phyloP scores from a whole-genome alignment of 2,797 vertebrate genomes.

The Argentina silus region DNA sequence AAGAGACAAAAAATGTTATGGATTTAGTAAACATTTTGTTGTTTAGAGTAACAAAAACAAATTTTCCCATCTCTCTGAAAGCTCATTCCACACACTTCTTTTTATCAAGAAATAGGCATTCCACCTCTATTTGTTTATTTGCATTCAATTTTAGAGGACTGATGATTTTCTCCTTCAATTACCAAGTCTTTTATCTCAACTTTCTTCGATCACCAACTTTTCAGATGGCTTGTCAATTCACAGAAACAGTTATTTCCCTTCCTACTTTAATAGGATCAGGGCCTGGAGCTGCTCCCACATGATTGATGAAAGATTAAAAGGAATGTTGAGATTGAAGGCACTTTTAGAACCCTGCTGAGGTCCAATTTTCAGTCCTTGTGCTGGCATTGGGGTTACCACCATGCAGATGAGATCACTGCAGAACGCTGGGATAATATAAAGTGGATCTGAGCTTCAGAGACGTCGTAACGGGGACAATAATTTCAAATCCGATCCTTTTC shows the following conservation, averaged over 20 bases:
- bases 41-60: too few relatives aligned
- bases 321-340: constrained; percentile 81
- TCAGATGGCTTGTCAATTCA: constrained; percentile 65
- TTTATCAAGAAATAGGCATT: constrained; percentile 43
- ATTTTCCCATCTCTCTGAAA: neutral
- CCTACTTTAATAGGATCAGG: constrained; percentile 77
- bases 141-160: constrained; percentile 54
- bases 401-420: constrained; percentile 74
- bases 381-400: constrained; percentile 58
- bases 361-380: constrained; percentile 73
- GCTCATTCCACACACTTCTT: constrained; percentile 17
- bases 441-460: constrained; percentile 52
- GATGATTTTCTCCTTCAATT: constrained; percentile 61
- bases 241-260: constrained; percentile 67
- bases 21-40: too few relatives aligned
- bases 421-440: constrained; percentile 55
- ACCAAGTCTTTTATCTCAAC: constrained; percentile 45
- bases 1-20: neutral
- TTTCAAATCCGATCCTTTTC: constrained; percentile 60
- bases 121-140: constrained; percentile 64
- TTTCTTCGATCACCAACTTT: constrained; percentile 59
- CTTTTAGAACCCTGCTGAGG: constrained; percentile 77
- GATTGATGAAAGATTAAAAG: constrained; percentile 88
- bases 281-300: constrained; percentile 69
- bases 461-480: constrained; percentile 62